A percentile compares a stretch with the other conserved stretches of the same genome.
phyloP scores from a whole-genome alignment of 1,140 invertebrate genomes.

The Hycleus cichorii region DNA sequence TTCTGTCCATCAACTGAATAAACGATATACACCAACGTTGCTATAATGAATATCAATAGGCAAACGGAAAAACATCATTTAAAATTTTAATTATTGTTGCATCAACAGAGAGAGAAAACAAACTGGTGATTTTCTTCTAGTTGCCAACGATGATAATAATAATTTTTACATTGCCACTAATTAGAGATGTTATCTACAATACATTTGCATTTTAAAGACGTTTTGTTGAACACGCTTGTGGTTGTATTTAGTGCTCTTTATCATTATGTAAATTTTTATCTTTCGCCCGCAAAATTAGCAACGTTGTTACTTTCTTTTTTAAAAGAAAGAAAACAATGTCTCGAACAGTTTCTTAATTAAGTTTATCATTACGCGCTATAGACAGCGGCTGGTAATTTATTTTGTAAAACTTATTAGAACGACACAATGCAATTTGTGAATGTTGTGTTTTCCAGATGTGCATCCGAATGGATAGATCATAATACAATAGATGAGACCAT shows the following conservation, averaged over 20 bases:
- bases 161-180: constrained; percentile 10
- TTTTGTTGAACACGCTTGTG: constrained; percentile 17
- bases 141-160: neutral
- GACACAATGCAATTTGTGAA: constrained; percentile 8
- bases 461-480: too few species aligned
- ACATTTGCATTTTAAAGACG: constrained; percentile 20
- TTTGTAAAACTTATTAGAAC: constrained; percentile 14
- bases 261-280: constrained; percentile 23
- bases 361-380: constrained; percentile 20
- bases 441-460: neutral
- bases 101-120: too few species aligned
- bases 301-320: constrained; percentile 15
- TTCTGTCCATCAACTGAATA: constrained; percentile 3
- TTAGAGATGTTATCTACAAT: constrained; percentile 16
- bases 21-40: neutral
- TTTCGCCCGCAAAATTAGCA: constrained; percentile 18
- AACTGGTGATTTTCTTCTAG: neutral
- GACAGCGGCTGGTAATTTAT: constrained; percentile 15
- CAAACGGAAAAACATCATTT: too few species aligned
- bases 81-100: too few species aligned
- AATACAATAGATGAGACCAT: too few species aligned
- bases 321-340: constrained; percentile 3
- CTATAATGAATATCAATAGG: neutral
- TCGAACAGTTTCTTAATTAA: constrained; percentile 19
- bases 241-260: constrained; percentile 21